Base-by-base conservation (phyloP, 2,888 invertebrate genomes). In the Caradrina clavipalpis region DNA sequence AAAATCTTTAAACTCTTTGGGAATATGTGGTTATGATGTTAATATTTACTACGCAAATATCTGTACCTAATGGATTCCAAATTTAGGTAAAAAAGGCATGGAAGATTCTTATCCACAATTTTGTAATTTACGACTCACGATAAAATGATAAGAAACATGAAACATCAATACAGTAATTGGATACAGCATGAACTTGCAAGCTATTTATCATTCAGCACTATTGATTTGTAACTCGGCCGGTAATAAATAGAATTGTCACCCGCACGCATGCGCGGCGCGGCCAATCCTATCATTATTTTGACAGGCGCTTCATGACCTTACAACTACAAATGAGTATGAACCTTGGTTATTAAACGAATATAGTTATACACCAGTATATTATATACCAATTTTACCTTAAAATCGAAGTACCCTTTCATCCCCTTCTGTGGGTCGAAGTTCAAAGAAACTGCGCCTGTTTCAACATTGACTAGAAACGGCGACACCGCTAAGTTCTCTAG, bases 341-440 rank as follows among this genome's bases (percentile, higher is more conserved):
- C 6, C 1, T n/a, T 31, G 31, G 13, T 8, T 26, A 31, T 26
- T 53, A n/a, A 2, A n/a, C 1, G 1, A n/a, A 4, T 19, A 35
- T 11, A 11, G 11, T 45, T 17, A 26, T 8, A 31, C 19, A n/a
- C n/a, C n/a, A n/a, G n/a, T n/a, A n/a, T n/a, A n/a, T n/a, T n/a
- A 68, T 8, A 35, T 17, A 31, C 5, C 1, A 71, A n/a, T n/a
- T 22, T 76, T 90, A 98, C 98, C 97, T 97, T 97, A 87, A 99
- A 99, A 93, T 99, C 98, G 89, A 99, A 99, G 91, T 99, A 99
- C 51, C 99, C 99, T 90, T 99, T 99, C 99, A 99, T 99, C 66
- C 98, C 98, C 85, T 98, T 98, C 90, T 99, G 99, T 0, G 99
- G 99, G 94, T 99, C 99, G 89, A 99, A 99, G 93, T 99, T 99